Base-by-base conservation (phyloP, 92 coral and sea anemone species). In the Chrysogorgia sp. region DNA sequence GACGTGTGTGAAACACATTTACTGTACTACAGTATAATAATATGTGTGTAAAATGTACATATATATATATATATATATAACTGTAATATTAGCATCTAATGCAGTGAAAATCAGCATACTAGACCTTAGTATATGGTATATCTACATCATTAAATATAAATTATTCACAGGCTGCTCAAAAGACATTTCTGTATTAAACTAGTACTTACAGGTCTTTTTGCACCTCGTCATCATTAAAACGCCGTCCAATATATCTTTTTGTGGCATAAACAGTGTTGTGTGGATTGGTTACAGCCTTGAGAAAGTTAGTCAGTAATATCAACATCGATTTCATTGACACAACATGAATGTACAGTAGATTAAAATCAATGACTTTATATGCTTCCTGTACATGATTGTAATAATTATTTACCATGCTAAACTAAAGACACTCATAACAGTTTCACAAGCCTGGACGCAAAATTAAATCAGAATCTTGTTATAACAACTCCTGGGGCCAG, bases 191-290 rank as follows among this genome's bases (percentile, higher is more conserved):
- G 60, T 19, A 53, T 3, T 53, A 28, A 28, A 7, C 6, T 1
- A 21, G 40, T n/a, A 29, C 21, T 7, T 63, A 10, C 98, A 79
- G 24, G 57, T 93, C 98, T 65, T 93, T 93, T 53, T 93, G 92
- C 21, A 93, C 88, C 69, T 93, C 98, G 0, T 88, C 64, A 45
- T 88, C 91, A 76, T 93, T 96, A 68, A 82, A 93, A 64, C 98
- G 74, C 33, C 98, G 90, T 61, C 98, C 98, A 80, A 93, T 93
- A 58, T 91, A 93, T 41, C 98, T 86, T 77, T 93, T 93, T 55
- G 98, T 91, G 34, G 98, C 98, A 62, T 93, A 93, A 19, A 93
- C 65, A 32, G 98, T 93, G 64, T 93, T 93, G 62, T 87, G 86
- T 2, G 98, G 98, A 82, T 93, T 93, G 19, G 98, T 93, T 43